Conservation (phyloP, 2,888 invertebrate species). For the Nebria brevicollis region DNA sequence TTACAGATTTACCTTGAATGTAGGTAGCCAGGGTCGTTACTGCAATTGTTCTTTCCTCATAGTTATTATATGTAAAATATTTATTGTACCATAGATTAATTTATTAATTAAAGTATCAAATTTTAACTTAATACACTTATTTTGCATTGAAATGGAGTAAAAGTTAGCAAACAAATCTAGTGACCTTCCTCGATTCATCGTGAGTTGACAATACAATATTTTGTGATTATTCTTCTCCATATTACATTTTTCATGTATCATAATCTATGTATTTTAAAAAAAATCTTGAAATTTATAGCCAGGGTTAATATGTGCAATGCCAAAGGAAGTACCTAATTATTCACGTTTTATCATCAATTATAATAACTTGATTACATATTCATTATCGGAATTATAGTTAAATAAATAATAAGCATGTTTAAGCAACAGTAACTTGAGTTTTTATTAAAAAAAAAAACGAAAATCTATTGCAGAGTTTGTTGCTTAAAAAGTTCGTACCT, state of each 20-base stretch:
- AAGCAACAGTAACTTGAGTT: neutral
- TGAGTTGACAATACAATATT: no score
- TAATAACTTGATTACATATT: neutral
- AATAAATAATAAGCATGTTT: neutral
- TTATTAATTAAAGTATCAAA: no score
- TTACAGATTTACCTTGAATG: neutral
- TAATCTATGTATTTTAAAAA: neutral
- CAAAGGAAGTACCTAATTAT: neutral
- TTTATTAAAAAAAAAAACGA: neutral
- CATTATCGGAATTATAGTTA: neutral
- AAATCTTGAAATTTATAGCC: neutral
- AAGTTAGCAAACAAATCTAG: no score
- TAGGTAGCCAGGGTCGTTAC: conserved; percentile 1
- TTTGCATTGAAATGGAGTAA: no score
- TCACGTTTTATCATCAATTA: neutral
- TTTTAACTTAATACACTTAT: no score
- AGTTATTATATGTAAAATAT: no score
- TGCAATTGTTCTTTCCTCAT: neutral
- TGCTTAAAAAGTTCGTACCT: neutral
- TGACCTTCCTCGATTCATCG: no score
- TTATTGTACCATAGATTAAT: no score
- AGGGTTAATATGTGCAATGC: neutral
- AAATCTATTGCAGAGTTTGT: neutral
- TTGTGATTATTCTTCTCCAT: no score
- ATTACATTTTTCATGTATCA: no score